Percentiles rank a stretch among this genome's conserved stretches.
phyloP scores from a whole-genome alignment of 2,113 vertebrate genomes.

The Podilymbus podiceps region DNA sequence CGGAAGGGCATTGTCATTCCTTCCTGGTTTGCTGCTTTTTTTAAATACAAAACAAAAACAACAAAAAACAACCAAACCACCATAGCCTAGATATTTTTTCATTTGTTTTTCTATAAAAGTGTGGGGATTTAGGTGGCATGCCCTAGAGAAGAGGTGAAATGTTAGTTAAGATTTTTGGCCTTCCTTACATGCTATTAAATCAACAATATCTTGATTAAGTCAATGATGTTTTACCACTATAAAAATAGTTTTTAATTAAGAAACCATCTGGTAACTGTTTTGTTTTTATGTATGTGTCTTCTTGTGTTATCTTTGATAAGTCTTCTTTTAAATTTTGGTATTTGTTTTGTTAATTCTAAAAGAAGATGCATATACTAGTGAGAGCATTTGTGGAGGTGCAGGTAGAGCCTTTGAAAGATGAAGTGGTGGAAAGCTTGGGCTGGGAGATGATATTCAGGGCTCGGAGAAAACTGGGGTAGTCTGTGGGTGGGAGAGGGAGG shows the following conservation, averaged over 20 bases:
- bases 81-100: not conserved
- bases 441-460: not conserved
- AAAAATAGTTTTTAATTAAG: not conserved
- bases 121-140: not conserved
- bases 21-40: not conserved
- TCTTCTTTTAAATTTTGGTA: not conserved
- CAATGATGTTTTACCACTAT: not conserved
- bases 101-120: not conserved
- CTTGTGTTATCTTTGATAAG: not conserved
- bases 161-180: not conserved
- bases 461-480: not conserved
- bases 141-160: not conserved
- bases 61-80: no score
- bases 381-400: not conserved
- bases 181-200: not conserved
- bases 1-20: not conserved
- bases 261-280: not conserved
- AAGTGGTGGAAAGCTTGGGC: not conserved
- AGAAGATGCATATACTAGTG: rapidly evolving
- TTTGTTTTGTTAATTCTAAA: not conserved
- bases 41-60: no score
- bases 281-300: rapidly evolving
- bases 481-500: not conserved
- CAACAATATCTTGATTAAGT: not conserved
- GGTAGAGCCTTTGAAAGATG: not conserved